Evolutionary conservation across 2,888 invertebrate species (phyloP), one percentile per base, ranked within the genome.

Genomic region (Drosophila helvetica): DNA sequence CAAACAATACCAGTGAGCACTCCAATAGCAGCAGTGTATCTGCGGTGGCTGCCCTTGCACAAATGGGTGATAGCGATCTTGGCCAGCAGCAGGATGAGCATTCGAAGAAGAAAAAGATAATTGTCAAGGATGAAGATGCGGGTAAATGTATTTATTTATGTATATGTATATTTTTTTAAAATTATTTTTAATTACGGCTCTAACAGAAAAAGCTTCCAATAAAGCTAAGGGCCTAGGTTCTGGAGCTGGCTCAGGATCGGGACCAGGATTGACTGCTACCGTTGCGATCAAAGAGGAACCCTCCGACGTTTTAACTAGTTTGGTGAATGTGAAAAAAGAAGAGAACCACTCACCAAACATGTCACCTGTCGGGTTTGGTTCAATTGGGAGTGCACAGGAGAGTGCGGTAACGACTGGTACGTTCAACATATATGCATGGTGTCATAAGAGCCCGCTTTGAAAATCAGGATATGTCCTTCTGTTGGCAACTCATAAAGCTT

Each of bases 321-420:
- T 90, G 15, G 81, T 80, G 0, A 88, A 81, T 54, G 75, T 90
- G 54, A 91, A 91, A 58, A 91, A 91, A 43, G 91, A 91, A 58
- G 91, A 90, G 52, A 72, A 74, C 8, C 75, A 85, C 30, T 89
- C 90, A 3, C 90, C 90, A 25, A 89, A 82, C 30, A 88, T 91
- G 85, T 91, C 91, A 1, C 91, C 91, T 9, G 89, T 90, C 52
- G 91, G 91, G 6, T 91, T 91, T 72, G 90, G 90, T 15, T 81
- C 91, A 4, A 82, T 91, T 58, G 73, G 58, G 8, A 75, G 25
- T 51, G 53, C 56, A 12, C 61, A 68, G 30, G 90, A 90, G 48
- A 66, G 71, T 61, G 62, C 77, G 1, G 71, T 60, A 5, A 77
- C 79, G 6, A 68, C 83, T 12, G 76, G 82, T 86, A 76, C 57